Conservation (phyloP, 2,113 vertebrate species). For the Macheiramphus alcinus region DNA sequence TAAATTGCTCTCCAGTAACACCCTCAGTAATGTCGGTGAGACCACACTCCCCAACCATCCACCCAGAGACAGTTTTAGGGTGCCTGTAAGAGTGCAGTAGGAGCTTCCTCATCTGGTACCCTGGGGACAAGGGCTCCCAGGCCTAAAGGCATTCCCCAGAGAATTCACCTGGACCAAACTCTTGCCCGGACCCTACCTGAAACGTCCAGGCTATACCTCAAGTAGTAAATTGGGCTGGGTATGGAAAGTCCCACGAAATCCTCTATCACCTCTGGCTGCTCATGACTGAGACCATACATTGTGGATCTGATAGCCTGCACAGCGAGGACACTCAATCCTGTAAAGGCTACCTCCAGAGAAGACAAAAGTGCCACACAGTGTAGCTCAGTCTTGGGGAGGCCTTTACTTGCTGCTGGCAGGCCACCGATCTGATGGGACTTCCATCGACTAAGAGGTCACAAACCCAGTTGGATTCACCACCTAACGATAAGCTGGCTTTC, state of each 20-base stretch:
- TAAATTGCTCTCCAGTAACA: background rate
- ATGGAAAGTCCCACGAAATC: background rate
- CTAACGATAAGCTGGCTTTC: background rate
- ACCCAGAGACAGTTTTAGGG: background rate
- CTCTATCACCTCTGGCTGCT: background rate
- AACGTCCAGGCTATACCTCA: background rate
- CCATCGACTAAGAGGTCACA: background rate
- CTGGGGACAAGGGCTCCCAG: background rate
- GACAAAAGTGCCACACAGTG: background rate
- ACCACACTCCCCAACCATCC: background rate
- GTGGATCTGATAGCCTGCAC: background rate
- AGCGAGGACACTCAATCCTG: background rate
- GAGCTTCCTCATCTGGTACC: background rate
- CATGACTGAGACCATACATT: background rate
- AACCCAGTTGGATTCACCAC: background rate
- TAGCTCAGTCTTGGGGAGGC: background rate
- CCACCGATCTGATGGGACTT: background rate
- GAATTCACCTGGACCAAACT: background rate
- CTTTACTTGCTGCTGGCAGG: background rate
- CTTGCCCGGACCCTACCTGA: background rate
- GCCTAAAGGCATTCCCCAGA: background rate
- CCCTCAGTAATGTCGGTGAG: background rate
- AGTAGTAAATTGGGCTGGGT: background rate
- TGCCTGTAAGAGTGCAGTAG: background rate
- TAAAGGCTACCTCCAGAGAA: background rate